Evolutionary conservation across 2,888 invertebrate genomes (phyloP).

Genomic region (Scaptomyza parva): DNA sequence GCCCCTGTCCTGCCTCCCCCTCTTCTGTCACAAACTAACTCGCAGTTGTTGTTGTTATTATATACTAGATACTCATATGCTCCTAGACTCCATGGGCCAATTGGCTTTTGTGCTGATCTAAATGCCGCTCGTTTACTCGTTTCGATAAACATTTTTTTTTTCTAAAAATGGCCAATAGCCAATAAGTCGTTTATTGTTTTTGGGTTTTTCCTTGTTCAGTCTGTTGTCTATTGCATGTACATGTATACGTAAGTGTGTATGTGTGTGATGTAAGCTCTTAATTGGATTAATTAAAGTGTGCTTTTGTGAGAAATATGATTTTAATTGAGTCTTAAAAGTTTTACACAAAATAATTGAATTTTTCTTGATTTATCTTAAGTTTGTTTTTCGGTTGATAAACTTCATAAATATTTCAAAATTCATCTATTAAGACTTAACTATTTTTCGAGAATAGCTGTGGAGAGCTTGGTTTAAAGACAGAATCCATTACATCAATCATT

Average conservation of each 20-base stretch:
- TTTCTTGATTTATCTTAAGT: too few species aligned
- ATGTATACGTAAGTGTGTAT: neutral
- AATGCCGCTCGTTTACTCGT: constrained; percentile 32
- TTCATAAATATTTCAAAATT: neutral
- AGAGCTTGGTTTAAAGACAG: neutral
- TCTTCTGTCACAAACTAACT: neutral
- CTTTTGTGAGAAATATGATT: neutral
- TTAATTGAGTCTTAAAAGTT: neutral
- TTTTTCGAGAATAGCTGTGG: neutral
- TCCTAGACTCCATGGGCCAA: constrained; percentile 46
- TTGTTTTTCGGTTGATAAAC: too few species aligned
- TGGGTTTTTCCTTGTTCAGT: neutral
- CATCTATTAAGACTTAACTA: neutral
- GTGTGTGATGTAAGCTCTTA: neutral
- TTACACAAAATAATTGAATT: too few species aligned
- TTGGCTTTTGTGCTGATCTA: constrained; percentile 55
- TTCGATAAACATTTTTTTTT: constrained; percentile 41
- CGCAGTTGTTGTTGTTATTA: constrained; percentile 9
- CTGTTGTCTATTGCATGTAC: neutral
- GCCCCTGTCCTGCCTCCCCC: too few species aligned
- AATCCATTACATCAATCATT: constrained; percentile 55
- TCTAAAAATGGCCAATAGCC: constrained; percentile 42
- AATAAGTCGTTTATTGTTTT: constrained; percentile 41
- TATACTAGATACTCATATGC: constrained; percentile 6
- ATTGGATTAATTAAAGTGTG: neutral